Evolutionary conservation across 1,140 invertebrate species (phyloP).

Genomic region (Hyles euphorbiae): DNA sequence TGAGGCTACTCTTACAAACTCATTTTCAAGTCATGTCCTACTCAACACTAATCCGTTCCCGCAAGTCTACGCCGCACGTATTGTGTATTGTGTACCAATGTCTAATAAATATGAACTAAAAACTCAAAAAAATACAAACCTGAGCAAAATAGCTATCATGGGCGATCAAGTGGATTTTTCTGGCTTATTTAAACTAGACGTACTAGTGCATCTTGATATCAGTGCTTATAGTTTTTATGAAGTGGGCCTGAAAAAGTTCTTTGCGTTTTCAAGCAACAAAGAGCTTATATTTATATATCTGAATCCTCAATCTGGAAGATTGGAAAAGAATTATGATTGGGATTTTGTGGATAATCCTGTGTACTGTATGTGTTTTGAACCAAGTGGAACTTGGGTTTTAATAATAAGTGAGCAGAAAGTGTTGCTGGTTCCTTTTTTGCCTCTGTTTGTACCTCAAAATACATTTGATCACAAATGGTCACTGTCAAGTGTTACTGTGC

Average conservation of each 20-base stretch:
- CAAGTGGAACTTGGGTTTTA: slow-evolving; percentile 65
- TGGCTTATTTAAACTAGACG: slow-evolving; percentile 61
- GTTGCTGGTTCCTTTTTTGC: slow-evolving; percentile 58
- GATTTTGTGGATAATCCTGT: slow-evolving; percentile 65
- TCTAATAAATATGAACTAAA: too few species aligned
- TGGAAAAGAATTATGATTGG: slow-evolving; percentile 61
- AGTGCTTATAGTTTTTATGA: slow-evolving; percentile 59
- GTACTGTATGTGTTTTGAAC: slow-evolving; percentile 67
- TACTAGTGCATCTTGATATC: slow-evolving; percentile 57
- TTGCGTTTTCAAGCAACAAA: slow-evolving; percentile 57
- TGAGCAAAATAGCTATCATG: too few species aligned
- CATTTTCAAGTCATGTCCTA: too few species aligned
- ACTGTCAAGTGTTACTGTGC: slow-evolving; percentile 57
- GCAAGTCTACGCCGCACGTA: too few species aligned
- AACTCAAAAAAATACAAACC: too few species aligned
- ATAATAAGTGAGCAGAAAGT: slow-evolving; percentile 64
- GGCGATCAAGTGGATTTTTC: slow-evolving; percentile 28
- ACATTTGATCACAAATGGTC: slow-evolving; percentile 67
- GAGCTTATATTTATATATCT: slow-evolving; percentile 63
- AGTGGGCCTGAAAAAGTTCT: slow-evolving; percentile 62
- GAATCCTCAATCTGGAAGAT: slow-evolving; percentile 46
- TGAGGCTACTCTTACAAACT: too few species aligned
- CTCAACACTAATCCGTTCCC: too few species aligned
- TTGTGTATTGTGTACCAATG: too few species aligned
- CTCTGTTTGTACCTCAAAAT: slow-evolving; percentile 55